A percentile compares a stretch with the other conserved stretches of the same genome.
Evolutionary conservation across 1,140 invertebrate genomes (phyloP).

Genomic region (Schmidtea mediterranea): DNA sequence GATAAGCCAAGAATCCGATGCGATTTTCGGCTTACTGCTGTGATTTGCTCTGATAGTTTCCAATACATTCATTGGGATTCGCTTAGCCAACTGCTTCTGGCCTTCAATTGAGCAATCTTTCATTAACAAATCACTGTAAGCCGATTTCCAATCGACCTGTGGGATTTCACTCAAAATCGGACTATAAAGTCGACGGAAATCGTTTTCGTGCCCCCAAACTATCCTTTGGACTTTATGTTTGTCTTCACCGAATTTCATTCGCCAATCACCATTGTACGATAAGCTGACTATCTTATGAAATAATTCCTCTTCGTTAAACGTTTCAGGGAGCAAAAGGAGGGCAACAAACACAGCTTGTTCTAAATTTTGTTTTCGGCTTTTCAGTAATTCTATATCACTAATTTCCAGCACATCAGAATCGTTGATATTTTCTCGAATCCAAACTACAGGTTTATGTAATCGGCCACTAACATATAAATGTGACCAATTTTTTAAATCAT

Average conservation of each 20-base stretch:
- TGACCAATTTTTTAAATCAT: slow-evolving; percentile 1
- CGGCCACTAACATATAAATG: slow-evolving; percentile 1
- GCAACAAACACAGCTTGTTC: background rate
- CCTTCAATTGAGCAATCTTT: too few species aligned
- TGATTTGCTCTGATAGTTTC: too few species aligned
- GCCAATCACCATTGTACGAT: slow-evolving; percentile 1
- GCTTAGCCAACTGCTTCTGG: too few species aligned
- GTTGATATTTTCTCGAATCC: background rate
- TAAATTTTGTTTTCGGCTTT: background rate
- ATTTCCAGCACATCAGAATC: too few species aligned
- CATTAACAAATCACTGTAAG: too few species aligned
- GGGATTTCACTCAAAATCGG: too few species aligned
- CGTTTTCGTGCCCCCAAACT: background rate
- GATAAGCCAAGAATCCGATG: too few species aligned
- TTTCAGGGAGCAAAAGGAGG: background rate
- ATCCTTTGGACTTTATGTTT: background rate
- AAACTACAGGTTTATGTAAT: slow-evolving; percentile 3
- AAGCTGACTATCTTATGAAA: background rate
- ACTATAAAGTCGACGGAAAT: too few species aligned
- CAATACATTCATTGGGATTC: too few species aligned
- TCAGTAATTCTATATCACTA: background rate
- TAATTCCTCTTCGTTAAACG: background rate
- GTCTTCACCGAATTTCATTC: background rate
- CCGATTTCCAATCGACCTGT: too few species aligned
- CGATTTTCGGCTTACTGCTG: too few species aligned